Base-by-base conservation (phyloP, 1,140 invertebrate species). In the Drosophila setifemur region DNA sequence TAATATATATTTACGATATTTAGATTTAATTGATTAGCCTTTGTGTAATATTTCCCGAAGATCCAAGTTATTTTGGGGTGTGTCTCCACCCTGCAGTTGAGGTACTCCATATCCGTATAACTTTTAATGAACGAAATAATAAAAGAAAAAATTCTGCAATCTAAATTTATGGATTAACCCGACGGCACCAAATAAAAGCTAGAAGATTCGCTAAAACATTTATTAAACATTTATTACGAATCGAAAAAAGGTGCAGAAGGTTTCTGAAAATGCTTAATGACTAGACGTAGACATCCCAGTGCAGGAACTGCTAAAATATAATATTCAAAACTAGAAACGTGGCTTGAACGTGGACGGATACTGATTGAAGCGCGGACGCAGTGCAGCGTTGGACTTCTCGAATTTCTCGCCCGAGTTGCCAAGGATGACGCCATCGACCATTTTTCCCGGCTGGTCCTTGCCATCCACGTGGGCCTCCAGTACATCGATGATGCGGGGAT, bases 401-500 rank as follows among this genome's bases (percentile, higher is more conserved):
- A 89, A 90, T 7, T 85, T 76, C 21, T 90, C 89, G 9, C 82
- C 89, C 4, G 75, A 47, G 5, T 90, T 81, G 3, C 88, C 88
- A 21, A 90, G 64, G n/a, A 90, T 90, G 4, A 90, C 71, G 8
- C 86, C 86, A 23, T 90, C 88, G 4, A 28, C 47, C 3, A 61
- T 7, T 23, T 90, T 89, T 11, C 52, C 74, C n/a, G 69, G 72
- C 25, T 50, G 54, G 23, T 81, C 73, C 37, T 73, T 77, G 4
- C 6, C 23, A n/a, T 63, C 53, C 6, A 28, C 60, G 4, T 55
- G 23, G 14, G 66, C 86, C 39, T 90, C 89, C 23, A 70, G 68
- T 11, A 93, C 92, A 58, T 93, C 92, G 4, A 93, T 91, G 28
- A 94, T 91, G 16, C 90, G 91, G 0, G 93, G 91, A 61, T 91